Evolutionary conservation across 2,888 invertebrate genomes (phyloP).

Genomic region (Diarsia rubi): DNA sequence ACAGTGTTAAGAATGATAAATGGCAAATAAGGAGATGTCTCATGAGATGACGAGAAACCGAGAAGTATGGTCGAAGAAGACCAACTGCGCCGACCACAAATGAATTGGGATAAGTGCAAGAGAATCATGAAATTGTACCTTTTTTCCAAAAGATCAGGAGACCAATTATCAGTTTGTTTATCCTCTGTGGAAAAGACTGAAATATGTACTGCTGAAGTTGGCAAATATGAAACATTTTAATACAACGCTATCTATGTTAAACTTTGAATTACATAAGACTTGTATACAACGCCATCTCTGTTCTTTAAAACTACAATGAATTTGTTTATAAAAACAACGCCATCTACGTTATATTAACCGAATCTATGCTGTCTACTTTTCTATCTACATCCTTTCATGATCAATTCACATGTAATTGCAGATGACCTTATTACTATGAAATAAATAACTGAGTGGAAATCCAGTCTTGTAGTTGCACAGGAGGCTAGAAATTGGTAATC

Average conservation of each 20-base stretch:
- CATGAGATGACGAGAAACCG: too few species aligned
- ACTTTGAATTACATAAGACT: background rate
- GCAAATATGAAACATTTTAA: too few species aligned
- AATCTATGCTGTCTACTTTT: background rate
- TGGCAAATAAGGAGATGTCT: too few species aligned
- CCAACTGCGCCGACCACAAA: too few species aligned
- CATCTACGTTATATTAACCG: background rate
- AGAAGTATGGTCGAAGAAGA: too few species aligned
- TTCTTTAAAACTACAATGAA: background rate
- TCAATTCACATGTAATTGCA: background rate
- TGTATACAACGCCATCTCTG: constrained; percentile 6
- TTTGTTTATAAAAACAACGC: background rate
- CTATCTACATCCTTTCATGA: background rate
- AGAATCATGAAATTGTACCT: too few species aligned
- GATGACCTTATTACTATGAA: background rate
- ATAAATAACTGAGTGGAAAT: background rate
- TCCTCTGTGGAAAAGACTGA: too few species aligned
- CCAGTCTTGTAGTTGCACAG: background rate
- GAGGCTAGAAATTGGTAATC: background rate
- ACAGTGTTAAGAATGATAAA: too few species aligned
- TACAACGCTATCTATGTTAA: background rate
- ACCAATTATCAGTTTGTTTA: too few species aligned
- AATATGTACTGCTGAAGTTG: too few species aligned
- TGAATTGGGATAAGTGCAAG: too few species aligned
- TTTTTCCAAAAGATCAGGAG: too few species aligned